Evolutionary conservation across 2,888 invertebrate species (phyloP).

Genomic region (Bruchidius siliquastri): DNA sequence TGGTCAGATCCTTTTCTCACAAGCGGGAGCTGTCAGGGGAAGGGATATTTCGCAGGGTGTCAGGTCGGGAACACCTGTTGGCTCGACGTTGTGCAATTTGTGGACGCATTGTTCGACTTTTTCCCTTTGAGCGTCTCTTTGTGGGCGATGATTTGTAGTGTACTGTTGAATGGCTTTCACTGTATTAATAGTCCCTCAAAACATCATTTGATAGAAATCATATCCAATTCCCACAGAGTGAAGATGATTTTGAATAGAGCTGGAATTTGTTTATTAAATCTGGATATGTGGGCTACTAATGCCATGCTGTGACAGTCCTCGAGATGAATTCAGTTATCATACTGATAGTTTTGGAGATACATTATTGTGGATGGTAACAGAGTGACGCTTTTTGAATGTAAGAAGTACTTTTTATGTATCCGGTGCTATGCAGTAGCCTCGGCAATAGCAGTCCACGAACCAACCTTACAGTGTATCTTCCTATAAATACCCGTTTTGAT

Average conservation of each 20-base stretch:
- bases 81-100: background rate
- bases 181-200: background rate
- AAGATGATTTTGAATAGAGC: background rate
- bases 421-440: no score
- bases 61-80: background rate
- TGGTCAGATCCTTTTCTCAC: background rate
- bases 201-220: background rate
- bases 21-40: background rate
- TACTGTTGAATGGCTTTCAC: background rate
- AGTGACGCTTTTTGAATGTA: no score
- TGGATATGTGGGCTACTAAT: background rate
- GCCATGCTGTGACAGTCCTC: background rate
- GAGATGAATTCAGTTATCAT: background rate
- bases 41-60: background rate
- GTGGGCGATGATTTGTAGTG: background rate
- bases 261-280: background rate
- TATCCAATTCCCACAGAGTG: background rate
- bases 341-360: no score
- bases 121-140: background rate
- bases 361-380: no score
- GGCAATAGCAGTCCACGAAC: no score
- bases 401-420: no score
- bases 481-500: no score
- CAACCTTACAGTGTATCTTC: no score
- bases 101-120: background rate